Evolutionary conservation across 1,140 invertebrate species (phyloP).

Genomic region (Drosophila sechellia): DNA sequence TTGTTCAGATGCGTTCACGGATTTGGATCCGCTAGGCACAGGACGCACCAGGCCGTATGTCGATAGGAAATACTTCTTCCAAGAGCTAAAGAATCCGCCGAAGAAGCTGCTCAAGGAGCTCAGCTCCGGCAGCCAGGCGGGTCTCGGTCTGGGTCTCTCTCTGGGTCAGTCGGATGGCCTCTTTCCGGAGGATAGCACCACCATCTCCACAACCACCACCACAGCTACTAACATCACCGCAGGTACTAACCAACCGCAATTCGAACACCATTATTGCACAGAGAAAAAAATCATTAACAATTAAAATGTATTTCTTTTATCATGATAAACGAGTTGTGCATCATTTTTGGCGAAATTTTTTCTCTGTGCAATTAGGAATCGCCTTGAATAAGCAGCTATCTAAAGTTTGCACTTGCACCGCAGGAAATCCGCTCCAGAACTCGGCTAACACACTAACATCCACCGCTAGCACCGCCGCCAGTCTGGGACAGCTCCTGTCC

Average conservation of each 20-base stretch:
- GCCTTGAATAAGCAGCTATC: conserved; percentile 25
- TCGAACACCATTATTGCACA: conserved; percentile 26
- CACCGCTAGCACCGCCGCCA: conserved; percentile 52
- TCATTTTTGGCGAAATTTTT: background rate
- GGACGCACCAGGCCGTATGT: conserved; percentile 95
- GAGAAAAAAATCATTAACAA: conserved; percentile 11
- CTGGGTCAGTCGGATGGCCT: conserved; percentile 52
- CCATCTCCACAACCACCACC: conserved; percentile 39
- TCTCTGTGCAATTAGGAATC: conserved; percentile 22
- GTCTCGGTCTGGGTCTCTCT: conserved; percentile 51
- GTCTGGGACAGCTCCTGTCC: conserved; percentile 48
- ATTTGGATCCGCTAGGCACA: conserved; percentile 95
- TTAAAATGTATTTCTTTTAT: background rate
- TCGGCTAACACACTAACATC: conserved; percentile 67
- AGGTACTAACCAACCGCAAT: conserved; percentile 46
- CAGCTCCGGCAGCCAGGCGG: conserved; percentile 65
- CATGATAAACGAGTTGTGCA: background rate
- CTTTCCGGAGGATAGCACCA: conserved; percentile 60
- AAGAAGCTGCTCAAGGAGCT: conserved; percentile 95
- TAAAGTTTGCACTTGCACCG: conserved; percentile 79
- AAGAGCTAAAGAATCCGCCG: conserved; percentile 95
- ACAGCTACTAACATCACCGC: conserved; percentile 48
- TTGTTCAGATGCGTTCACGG: conserved; percentile 93
- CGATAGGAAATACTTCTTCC: conserved; percentile 97
- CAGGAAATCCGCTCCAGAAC: conserved; percentile 49